These are phyloP conservation scores for Morphnarchus princeps DNA, from an alignment of 2,113 vertebrate genomes.

Conservation along the genomic window DNA sequence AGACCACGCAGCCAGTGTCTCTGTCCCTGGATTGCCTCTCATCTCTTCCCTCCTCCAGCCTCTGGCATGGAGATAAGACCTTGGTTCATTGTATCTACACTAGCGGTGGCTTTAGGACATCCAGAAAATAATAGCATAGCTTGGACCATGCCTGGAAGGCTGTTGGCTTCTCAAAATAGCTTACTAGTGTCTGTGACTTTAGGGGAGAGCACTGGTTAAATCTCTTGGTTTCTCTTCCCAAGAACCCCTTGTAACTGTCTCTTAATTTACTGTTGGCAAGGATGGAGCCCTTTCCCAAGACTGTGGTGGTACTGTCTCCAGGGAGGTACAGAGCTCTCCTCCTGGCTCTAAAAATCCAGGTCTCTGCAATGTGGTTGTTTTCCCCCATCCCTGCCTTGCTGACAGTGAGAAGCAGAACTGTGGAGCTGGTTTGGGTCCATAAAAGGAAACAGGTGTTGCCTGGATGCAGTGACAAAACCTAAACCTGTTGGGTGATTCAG, in stretches of 20 bases:
- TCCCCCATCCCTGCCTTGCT: rapidly evolving
- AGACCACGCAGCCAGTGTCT: rapidly evolving
- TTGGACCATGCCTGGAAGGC: background rate
- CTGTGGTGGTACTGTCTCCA: background rate
- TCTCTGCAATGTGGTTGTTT: rapidly evolving
- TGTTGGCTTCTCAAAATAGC: background rate
- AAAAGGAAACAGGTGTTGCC: background rate
- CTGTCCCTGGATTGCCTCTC: background rate
- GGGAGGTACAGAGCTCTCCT: background rate
- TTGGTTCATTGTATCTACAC: background rate
- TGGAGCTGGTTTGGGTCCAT: background rate
- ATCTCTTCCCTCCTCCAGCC: background rate
- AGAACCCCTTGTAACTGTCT: background rate
- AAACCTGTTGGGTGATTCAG: background rate
- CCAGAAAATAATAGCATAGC: background rate
- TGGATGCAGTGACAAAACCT: background rate
- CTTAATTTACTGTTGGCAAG: background rate
- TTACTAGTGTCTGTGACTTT: background rate
- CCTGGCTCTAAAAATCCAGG: rapidly evolving
- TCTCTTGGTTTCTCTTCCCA: background rate
- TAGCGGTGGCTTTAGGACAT: slow-evolving; percentile 13
- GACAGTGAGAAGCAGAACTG: rapidly evolving
- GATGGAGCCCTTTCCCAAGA: background rate
- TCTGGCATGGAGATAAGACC: background rate
- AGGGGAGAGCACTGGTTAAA: background rate